phyloP scores from a whole-genome alignment of 2,113 vertebrate species.

The Orthochromis indermauri region DNA sequence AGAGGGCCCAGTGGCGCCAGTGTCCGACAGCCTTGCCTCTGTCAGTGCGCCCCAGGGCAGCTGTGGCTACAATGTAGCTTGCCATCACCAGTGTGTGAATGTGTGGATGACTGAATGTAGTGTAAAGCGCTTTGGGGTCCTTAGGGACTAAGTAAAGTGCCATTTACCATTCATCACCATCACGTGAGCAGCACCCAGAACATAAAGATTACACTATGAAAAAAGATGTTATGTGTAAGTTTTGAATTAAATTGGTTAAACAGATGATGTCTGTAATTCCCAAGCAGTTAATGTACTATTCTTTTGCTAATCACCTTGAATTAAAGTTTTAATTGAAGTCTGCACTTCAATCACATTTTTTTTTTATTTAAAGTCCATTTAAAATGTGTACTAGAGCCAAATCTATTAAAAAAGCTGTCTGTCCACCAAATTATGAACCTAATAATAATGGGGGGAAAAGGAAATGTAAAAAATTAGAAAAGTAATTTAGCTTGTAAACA shows the following conservation, averaged over 20 bases:
- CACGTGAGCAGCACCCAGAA: background rate
- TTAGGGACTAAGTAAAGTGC: background rate
- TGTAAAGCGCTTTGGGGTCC: background rate
- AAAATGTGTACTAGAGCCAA: background rate
- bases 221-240: background rate
- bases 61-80: background rate
- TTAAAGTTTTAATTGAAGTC: background rate
- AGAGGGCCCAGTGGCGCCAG: background rate
- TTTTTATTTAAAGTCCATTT: background rate
- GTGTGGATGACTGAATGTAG: background rate
- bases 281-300: background rate
- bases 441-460: accelerated
- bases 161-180: background rate
- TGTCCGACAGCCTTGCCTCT: background rate
- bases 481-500: constrained; percentile 27
- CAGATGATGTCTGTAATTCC: background rate
- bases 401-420: background rate
- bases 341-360: background rate
- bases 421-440: background rate
- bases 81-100: background rate
- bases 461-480: background rate
- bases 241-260: background rate
- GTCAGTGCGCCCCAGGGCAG: background rate
- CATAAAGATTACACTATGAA: background rate
- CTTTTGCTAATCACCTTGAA: background rate